Conservation (phyloP, 2,888 invertebrate genomes). For the Mesopsocus fuscifrons region DNA sequence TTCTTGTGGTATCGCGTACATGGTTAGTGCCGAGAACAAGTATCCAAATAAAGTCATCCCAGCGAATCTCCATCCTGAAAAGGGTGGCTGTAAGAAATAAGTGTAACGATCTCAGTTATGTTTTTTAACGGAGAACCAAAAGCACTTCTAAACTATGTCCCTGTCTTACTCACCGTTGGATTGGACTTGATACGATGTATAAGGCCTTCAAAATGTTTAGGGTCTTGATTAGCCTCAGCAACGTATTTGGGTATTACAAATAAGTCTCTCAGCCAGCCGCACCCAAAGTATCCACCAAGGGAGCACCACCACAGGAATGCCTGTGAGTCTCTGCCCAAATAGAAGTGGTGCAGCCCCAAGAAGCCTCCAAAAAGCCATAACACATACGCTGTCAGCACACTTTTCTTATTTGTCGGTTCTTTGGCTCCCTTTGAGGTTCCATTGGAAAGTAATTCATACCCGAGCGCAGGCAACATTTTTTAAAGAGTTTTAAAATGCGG, state of each 20-base stretch:
- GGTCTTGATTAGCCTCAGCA: conserved; percentile 57
- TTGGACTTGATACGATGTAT: conserved; percentile 37
- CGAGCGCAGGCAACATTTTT: not conserved
- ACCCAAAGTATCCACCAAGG: conserved; percentile 62
- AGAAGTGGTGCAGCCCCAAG: conserved; percentile 80
- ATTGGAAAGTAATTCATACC: not conserved
- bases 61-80: conserved; percentile 56
- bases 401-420: too few relatives aligned
- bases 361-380: conserved; percentile 77
- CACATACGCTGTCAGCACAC: conserved; percentile 48
- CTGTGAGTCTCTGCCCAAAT: conserved; percentile 71
- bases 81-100: conserved; percentile 46
- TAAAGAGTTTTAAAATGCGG: too few relatives aligned
- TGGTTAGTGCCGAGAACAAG: conserved; percentile 56
- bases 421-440: not conserved
- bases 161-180: conserved; percentile 43
- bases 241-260: conserved; percentile 74
- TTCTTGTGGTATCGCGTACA: conserved; percentile 58
- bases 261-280: conserved; percentile 75
- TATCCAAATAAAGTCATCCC: conserved; percentile 61
- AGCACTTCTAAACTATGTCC: too few relatives aligned
- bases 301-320: conserved; percentile 82
- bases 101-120: too few relatives aligned
- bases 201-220: conserved; percentile 41
- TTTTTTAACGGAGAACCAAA: not conserved